Base-by-base conservation (phyloP, 64 coral and sea anemone species). In the Trachythela sp. region DNA sequence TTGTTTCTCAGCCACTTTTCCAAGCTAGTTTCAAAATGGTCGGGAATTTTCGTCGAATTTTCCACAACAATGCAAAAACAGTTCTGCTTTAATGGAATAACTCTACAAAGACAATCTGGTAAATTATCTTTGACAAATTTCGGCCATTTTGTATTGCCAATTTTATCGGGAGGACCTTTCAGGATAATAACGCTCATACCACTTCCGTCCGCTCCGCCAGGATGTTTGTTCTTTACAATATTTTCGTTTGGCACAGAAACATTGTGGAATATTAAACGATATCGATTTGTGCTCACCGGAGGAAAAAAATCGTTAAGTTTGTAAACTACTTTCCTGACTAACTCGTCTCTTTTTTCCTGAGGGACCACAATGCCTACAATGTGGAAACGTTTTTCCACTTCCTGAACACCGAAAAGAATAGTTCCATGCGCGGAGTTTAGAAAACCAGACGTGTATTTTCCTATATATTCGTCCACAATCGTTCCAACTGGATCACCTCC, bases 361-460 rank as follows among this genome's bases (percentile, higher is more conserved):
- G 87, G 86, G 33, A 94, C 48, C 39, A 88, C 87, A 34, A 94
- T 67, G 13, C 90, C 93, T 15, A 91, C 90, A 83, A 86, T 49
- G 36, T 86, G 91, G 59, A 86, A 86, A n/a, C 58, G 49, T 60
- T 85, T 83, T 43, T 40, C 18, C 4, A 88, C 83, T 83, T 94
- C 93, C 2, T 92, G 42, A 43, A 86, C 39, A 56, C 93, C 93
- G 85, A 94, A 94, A 20, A 67, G 84, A 70, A 94, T 92, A 18
- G 87, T 45, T 48, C 93, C 93, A 31, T 89, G 90, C 5, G 20
- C 13, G 14, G 36, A 87, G 40, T 92, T 94, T 2, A 94, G 36
- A 91, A 94, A 94, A 8, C 89, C 91, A 35, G 34, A 86, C 35
- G 93, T 71, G 86, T 94, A 94, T 45, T 86, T 84, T 45, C 86